These are phyloP conservation scores for Phengaris arion DNA, from an alignment of 2,888 invertebrate genomes.

Conservation along the genomic window DNA sequence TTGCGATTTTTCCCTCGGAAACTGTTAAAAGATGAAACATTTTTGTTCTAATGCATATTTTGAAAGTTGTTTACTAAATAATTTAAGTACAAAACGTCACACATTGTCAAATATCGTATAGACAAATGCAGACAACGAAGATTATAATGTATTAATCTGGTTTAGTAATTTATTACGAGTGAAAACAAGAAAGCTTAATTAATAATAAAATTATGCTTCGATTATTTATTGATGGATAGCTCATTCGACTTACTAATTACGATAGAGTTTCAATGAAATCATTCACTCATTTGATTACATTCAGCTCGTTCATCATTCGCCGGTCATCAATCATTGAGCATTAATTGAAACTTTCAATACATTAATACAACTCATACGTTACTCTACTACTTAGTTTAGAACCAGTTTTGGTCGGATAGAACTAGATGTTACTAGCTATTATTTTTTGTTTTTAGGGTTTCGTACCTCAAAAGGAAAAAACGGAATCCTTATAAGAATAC, in stretches of 20 bases:
- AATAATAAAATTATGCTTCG: neutral
- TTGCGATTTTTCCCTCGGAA: neutral
- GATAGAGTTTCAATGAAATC: slow-evolving; percentile 9
- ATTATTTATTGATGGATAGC: neutral
- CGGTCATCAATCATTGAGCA: neutral
- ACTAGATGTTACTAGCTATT: too few species aligned
- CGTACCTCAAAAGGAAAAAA: too few species aligned
- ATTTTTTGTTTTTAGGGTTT: too few species aligned
- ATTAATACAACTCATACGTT: neutral
- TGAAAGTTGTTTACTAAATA: too few species aligned
- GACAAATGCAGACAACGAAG: too few species aligned
- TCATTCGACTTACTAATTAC: neutral
- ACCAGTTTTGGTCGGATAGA: neutral
- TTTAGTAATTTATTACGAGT: too few species aligned
- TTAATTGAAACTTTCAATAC: slow-evolving; percentile 1
- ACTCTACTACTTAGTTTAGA: neutral
- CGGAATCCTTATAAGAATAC: too few species aligned
- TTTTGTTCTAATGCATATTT: too few species aligned
- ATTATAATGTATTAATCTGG: too few species aligned
- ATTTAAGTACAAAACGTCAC: too few species aligned
- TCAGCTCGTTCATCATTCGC: slow-evolving; percentile 11
- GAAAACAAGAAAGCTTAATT: too few species aligned
- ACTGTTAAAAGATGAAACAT: neutral
- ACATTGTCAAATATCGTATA: too few species aligned
- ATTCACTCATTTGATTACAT: slow-evolving; percentile 14